Base-by-base conservation (phyloP, 2,888 invertebrate genomes). In the Zele albiditarsus region DNA sequence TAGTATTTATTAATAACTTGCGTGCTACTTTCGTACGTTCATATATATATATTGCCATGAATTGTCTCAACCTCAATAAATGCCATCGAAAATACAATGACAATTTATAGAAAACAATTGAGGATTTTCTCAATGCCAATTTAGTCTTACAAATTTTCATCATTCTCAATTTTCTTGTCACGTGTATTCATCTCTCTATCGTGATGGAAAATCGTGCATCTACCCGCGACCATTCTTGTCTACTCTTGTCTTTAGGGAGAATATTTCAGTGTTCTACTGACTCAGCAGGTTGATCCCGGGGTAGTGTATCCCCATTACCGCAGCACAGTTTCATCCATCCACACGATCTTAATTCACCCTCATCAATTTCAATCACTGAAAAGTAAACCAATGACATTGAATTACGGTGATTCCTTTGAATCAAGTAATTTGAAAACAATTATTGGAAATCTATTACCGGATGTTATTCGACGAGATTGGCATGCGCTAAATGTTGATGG, bases 271-370 rank as follows among this genome's bases (percentile, higher is more conserved):
- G 27, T 68, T 69, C 12, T 27, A 80, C 78, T 86, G 81, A 87
- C 87, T 86, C 86, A 75, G 82, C 81, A 58, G 83, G 83, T 82
- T 79, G 83, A 78, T 85, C 83, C 25, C 84, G 80, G n/a, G 85
- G 82, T 16, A 83, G 81, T 46, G 80, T 78, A 31, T 81, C 57
- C 66, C 76, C 74, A 69, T 82, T 82, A 20, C 84, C 82, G 81
- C 85, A 88, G 78, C 87, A 87, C n/a, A 87, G 78, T 28, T 83
- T 79, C 28, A 84, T 79, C 84, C 86, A 87, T 5, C 83, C 82
- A 63, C 79, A 82, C n/a, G 85, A 80, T 70, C 83, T 83, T 28
- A 81, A 71, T 71, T 80, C 79, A 63, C 84, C 79, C 58, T 83
- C 83, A 63, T 87, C 85, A n/a, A 84, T 80, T 70, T 88, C 85